phyloP scores from a whole-genome alignment of 2,113 vertebrate species.

The Corythornis cristatus region DNA sequence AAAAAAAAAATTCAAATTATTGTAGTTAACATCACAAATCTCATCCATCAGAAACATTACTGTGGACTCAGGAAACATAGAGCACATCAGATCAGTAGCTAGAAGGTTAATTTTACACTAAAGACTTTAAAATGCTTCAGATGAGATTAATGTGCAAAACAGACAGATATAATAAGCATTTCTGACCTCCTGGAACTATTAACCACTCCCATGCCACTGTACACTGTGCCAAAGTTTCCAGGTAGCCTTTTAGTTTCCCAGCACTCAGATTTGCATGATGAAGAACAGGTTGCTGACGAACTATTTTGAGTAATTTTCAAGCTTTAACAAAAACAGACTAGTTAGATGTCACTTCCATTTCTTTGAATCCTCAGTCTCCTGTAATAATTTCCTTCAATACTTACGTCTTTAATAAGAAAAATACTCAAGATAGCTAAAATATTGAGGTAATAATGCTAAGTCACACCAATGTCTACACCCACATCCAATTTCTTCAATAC shows the following conservation, averaged over 20 bases:
- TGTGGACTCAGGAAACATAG: background rate
- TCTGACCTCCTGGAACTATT: background rate
- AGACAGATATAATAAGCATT: background rate
- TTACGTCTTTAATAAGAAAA: background rate
- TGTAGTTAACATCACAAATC: background rate
- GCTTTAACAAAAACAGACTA: background rate
- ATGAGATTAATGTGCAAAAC: background rate
- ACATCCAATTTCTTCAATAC: background rate
- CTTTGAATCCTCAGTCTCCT: background rate
- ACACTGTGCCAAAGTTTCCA: background rate
- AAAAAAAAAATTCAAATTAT: background rate
- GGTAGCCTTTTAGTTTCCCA: background rate
- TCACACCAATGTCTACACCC: background rate
- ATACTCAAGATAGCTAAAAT: background rate
- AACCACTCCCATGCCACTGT: background rate
- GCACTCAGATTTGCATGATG: fast-evolving
- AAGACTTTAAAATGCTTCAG: background rate
- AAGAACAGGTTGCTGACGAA: background rate
- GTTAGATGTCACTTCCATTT: background rate
- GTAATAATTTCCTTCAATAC: background rate
- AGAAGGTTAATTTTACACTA: background rate
- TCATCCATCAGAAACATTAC: background rate
- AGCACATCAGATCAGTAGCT: background rate
- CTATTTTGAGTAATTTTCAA: background rate
- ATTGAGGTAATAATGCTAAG: background rate